Base-by-base conservation (phyloP, 2,888 invertebrate species). In the Lasioglossum figueresi region DNA sequence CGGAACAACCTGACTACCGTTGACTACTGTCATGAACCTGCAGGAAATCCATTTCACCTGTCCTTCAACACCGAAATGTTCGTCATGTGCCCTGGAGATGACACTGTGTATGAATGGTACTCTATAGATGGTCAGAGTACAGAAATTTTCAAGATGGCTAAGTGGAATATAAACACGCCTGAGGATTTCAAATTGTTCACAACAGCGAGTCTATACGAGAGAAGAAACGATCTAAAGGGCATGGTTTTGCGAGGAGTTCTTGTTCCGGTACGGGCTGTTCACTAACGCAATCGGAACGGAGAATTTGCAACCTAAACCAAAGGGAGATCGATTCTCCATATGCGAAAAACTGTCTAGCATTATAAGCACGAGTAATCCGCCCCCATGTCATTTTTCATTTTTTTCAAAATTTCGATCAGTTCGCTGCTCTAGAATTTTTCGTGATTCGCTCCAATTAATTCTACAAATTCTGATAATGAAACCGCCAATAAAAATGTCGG, bases 101-200 rank as follows among this genome's bases (percentile, higher is more conserved):
- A 80, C 3, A 27, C 48, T 1, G 31, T 93, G 4, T 84, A 79
- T 0, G 93, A 93, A 72, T 93, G 93, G 92, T 93, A 92, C 82
- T 83, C 91, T 4, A 27, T 91, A 5, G 80, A 85, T 5, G 79
- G 84, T 0, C 86, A 88, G 6, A 73, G 68, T 0, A 90, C 91
- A 4, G 81, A 82, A n/a, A 80, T 79, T 23, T 74, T 31, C 2
- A 80, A 88, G 16, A n/a, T 91, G n/a, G 88, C 81, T 0, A 71
- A 52, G 0, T 90, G 89, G 92, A 10, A 52, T 10, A 56, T 27
- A 3, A 19, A 37, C n/a, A n/a, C 52, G 5, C 23, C 45, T 0
- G 2, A 23, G n/a, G 4, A 31, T 10, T 6, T 90, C 19, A 12
- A 66, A 0, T 31, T 66, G 5, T 19, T 79, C 3, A 82, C 78